Conservation (phyloP, 2,888 invertebrate species). For the Perdita meconis region DNA sequence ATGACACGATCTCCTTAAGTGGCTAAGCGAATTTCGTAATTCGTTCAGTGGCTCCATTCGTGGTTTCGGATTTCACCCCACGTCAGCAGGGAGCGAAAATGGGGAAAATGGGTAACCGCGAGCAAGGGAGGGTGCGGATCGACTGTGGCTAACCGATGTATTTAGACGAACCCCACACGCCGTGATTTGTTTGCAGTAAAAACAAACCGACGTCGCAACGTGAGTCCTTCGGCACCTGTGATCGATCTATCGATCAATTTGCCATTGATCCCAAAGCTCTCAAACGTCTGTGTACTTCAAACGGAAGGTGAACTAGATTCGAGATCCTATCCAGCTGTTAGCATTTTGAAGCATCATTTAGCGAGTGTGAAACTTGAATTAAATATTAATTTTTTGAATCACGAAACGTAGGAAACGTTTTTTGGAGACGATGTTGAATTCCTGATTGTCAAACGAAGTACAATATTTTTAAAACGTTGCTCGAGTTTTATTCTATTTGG, state of each 20-base stretch:
- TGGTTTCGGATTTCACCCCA: constrained; percentile 63
- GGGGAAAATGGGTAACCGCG: constrained; percentile 11
- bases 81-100: constrained; percentile 23
- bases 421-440: too few relatives aligned
- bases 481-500: too few relatives aligned
- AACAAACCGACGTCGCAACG: constrained; percentile 31
- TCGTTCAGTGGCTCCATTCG: constrained; percentile 69
- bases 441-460: too few relatives aligned
- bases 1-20: constrained; percentile 57
- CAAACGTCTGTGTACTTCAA: not conserved
- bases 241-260: constrained; percentile 6
- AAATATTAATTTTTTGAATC: too few relatives aligned
- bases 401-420: too few relatives aligned
- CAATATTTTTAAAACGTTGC: too few relatives aligned
- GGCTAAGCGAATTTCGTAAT: constrained; percentile 73
- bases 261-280: not conserved
- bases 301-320: not conserved
- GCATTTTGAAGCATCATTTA: too few relatives aligned
- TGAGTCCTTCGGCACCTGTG: not conserved
- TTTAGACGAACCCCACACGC: constrained; percentile 21
- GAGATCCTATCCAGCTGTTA: not conserved
- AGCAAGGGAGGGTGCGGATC: constrained; percentile 1
- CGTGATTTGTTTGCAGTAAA: constrained; percentile 38
- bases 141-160: constrained; percentile 33
- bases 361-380: too few relatives aligned